A percentile compares a stretch with the other conserved stretches of the same genome.
Evolutionary conservation across 2,113 vertebrate genomes (phyloP).

Genomic region (Psophia crepitans): DNA sequence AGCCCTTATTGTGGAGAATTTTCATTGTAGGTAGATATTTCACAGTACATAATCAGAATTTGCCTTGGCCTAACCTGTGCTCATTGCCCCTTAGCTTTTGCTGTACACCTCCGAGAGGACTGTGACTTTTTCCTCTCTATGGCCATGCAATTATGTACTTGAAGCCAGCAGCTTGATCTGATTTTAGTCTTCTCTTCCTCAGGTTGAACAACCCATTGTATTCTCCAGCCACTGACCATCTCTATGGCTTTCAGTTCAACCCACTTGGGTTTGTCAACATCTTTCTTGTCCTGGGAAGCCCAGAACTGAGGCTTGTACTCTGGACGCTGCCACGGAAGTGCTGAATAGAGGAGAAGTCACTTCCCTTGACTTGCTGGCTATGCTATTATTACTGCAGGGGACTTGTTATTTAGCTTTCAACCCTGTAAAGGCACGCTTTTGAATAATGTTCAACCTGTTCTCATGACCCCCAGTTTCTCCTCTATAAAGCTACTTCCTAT

Average conservation of each 20-base stretch:
- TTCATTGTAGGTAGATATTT: background rate
- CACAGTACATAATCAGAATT: background rate
- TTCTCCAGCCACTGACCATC: background rate
- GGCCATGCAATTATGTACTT: background rate
- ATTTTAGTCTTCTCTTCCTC: background rate
- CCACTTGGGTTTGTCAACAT: fast-evolving
- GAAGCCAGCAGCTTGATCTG: background rate
- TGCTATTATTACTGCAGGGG: background rate
- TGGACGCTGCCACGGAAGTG: fast-evolving
- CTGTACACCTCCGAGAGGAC: background rate
- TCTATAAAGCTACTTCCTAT: background rate
- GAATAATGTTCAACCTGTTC: background rate
- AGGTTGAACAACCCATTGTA: background rate
- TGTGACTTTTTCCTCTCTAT: background rate
- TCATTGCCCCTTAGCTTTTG: background rate
- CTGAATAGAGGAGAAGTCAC: background rate
- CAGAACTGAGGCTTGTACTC: background rate
- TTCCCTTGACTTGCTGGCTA: background rate
- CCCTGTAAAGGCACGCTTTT: background rate
- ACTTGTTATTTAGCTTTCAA: background rate
- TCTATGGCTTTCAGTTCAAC: background rate
- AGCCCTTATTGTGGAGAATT: background rate
- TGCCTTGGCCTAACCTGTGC: background rate
- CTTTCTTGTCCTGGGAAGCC: background rate
- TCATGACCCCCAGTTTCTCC: background rate